phyloP scores from a whole-genome alignment of 2,888 invertebrate genomes.

The Cryptops parisi region DNA sequence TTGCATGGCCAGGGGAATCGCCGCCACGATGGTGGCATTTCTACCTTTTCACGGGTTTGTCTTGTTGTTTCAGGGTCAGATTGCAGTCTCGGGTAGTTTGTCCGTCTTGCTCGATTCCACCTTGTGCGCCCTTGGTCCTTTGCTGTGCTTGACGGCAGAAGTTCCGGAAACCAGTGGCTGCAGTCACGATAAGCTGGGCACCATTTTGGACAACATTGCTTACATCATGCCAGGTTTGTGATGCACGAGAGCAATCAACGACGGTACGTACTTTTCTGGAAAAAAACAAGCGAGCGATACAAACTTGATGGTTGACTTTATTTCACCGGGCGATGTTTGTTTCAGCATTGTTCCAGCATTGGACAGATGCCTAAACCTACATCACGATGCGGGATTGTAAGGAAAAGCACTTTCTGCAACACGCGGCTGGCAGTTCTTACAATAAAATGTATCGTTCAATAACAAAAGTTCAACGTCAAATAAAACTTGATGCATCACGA shows the following conservation, averaged over 20 bases:
- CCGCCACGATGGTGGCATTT: no score
- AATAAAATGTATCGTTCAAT: no score
- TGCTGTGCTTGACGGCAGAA: slow-evolving; percentile 70
- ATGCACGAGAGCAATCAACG: neutral
- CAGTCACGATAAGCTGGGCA: slow-evolving; percentile 40
- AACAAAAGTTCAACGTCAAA: no score
- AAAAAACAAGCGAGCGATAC: neutral
- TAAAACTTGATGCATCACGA: no score
- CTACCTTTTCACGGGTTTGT: no score
- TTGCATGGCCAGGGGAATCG: slow-evolving; percentile 87
- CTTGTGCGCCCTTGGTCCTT: slow-evolving; percentile 76
- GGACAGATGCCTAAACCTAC: no score
- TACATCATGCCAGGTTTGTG: slow-evolving; percentile 78
- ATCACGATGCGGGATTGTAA: no score
- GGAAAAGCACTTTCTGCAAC: no score
- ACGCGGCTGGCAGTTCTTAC: no score
- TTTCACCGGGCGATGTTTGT: no score
- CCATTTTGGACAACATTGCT: slow-evolving; percentile 83
- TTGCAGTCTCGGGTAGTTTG: slow-evolving; percentile 85
- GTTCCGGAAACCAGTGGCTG: slow-evolving; percentile 57
- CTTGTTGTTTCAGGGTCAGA: slow-evolving; percentile 54
- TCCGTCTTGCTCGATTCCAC: slow-evolving; percentile 85
- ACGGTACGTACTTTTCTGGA: neutral
- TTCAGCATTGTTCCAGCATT: no score
- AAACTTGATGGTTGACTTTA: no score